Evolutionary conservation across 1,140 invertebrate genomes (phyloP).

Genomic region (Nephila pilipes): DNA sequence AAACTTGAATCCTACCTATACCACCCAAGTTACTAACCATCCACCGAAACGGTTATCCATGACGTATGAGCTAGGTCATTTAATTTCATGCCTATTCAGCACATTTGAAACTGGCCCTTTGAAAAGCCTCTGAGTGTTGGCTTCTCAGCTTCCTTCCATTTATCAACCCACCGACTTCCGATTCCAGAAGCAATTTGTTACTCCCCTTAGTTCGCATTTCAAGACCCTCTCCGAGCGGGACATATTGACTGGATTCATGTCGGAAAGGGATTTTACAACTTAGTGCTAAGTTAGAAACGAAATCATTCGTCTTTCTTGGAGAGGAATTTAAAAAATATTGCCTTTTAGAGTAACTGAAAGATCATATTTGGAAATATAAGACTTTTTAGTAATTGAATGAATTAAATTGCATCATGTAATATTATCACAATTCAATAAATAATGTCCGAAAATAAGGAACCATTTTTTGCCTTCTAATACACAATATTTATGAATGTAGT

Average conservation of each 20-base stretch:
- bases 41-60: not conserved
- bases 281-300: not conserved
- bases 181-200: slow-evolving; percentile 42
- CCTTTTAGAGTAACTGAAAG: no score
- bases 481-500: no score
- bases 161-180: slow-evolving; percentile 6
- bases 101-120: slow-evolving; percentile 29
- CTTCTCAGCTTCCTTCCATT: slow-evolving; percentile 7
- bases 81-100: slow-evolving; percentile 47
- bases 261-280: not conserved
- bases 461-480: no score
- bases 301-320: not conserved
- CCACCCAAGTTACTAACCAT: not conserved
- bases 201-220: slow-evolving; percentile 19
- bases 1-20: not conserved
- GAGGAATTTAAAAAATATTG: no score
- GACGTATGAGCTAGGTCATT: not conserved
- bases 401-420: no score
- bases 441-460: no score
- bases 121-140: not conserved
- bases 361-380: no score
- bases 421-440: no score
- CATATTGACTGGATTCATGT: not conserved
- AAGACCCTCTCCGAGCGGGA: not conserved
- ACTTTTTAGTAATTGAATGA: not conserved